Conservation (phyloP, 1,140 invertebrate species). For the Drosophila rufa region DNA sequence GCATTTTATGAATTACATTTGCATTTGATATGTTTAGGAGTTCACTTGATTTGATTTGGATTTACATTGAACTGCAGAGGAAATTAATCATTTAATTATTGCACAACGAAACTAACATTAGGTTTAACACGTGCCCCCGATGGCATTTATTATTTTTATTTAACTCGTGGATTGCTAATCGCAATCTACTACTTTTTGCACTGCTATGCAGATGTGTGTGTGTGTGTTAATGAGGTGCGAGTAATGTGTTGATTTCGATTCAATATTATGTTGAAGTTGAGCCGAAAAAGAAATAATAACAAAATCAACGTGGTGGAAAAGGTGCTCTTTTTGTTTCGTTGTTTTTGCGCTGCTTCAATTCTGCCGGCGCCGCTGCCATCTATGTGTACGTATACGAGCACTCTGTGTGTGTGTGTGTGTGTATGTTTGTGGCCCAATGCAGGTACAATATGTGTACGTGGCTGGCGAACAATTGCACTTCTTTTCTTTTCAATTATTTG, state of each 20-base stretch:
- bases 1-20: conserved; percentile 15
- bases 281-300: conserved; percentile 53
- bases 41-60: conserved; percentile 35
- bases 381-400: conserved; percentile 1
- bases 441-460: conserved; percentile 46
- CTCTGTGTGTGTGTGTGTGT: not conserved
- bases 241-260: conserved; percentile 41
- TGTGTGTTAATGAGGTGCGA: conserved; percentile 27
- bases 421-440: conserved; percentile 28
- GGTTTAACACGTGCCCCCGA: conserved; percentile 26
- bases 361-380: conserved; percentile 24
- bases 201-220: conserved; percentile 14
- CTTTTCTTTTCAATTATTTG: conserved; percentile 35
- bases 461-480: conserved; percentile 39
- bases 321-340: conserved; percentile 19
- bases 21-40: conserved; percentile 30
- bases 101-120: conserved; percentile 15
- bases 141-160: not conserved
- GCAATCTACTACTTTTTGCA: conserved; percentile 27
- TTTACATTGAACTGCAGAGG: conserved; percentile 33
- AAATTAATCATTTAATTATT: conserved; percentile 18
- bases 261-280: conserved; percentile 28
- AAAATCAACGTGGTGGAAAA: conserved; percentile 49
- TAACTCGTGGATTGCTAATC: conserved; percentile 28
- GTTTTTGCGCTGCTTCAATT: conserved; percentile 34